Evolutionary conservation across 2,888 invertebrate genomes (phyloP).

Genomic region (Thereva unica): DNA sequence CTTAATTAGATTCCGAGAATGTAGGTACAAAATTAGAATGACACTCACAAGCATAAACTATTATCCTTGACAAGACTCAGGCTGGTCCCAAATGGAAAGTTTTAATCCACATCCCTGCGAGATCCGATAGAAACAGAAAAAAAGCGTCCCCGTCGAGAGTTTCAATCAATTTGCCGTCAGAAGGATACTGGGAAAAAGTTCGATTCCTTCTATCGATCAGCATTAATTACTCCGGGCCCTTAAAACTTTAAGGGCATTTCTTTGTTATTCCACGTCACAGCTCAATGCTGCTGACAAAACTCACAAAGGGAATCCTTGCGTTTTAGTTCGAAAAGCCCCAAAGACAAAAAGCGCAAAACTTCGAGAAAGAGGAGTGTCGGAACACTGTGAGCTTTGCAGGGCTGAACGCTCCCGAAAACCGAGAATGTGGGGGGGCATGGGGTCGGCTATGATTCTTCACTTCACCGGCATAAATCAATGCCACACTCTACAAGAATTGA

Average conservation of each 20-base stretch:
- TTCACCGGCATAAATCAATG: constrained; percentile 31
- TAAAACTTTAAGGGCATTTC: constrained; percentile 27
- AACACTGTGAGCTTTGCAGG: neutral
- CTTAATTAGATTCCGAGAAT: too few relatives aligned
- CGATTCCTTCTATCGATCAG: constrained; percentile 16
- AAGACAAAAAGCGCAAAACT: constrained; percentile 27
- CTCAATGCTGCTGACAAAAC: constrained; percentile 24
- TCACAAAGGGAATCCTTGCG: constrained; percentile 17
- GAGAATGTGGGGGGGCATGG: neutral
- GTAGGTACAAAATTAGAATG: too few relatives aligned
- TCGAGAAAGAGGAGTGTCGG: neutral
- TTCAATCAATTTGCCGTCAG: constrained; percentile 13
- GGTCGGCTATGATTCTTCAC: constrained; percentile 17
- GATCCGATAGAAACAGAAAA: too few relatives aligned
- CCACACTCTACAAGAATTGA: constrained; percentile 28
- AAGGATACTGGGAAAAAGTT: constrained; percentile 1
- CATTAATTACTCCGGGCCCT: constrained; percentile 28
- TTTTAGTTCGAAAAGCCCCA: constrained; percentile 1
- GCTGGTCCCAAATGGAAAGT: too few relatives aligned
- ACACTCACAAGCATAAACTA: too few relatives aligned
- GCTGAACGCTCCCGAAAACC: constrained; percentile 3
- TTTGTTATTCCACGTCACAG: constrained; percentile 20
- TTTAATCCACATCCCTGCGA: too few relatives aligned
- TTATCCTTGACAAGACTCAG: too few relatives aligned
- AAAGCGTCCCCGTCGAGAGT: too few relatives aligned